Evolutionary conservation across 2,888 invertebrate species (phyloP).

Genomic region (Nymphalis urticae): DNA sequence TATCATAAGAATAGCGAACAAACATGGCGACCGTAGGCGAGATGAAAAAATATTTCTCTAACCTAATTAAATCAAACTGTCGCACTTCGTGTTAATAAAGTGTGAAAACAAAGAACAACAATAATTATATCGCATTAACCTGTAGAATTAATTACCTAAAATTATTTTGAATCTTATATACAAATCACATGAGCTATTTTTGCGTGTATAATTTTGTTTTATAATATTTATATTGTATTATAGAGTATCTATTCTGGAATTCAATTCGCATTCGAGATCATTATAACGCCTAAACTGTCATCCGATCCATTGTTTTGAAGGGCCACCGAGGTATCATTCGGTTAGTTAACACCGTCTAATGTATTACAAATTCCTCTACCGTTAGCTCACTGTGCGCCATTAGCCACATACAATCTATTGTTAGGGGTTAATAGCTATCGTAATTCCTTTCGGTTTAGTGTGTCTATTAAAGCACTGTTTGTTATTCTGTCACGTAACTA

Average conservation of each 20-base stretch:
- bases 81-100: neutral
- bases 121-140: neutral
- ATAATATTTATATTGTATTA: neutral
- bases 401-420: slow-evolving; percentile 26
- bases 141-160: neutral
- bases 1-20: slow-evolving; percentile 63
- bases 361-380: slow-evolving; percentile 29
- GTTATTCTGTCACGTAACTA: slow-evolving; percentile 15
- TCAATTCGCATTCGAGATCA: slow-evolving; percentile 51
- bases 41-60: slow-evolving; percentile 51
- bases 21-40: slow-evolving; percentile 45
- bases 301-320: slow-evolving; percentile 49
- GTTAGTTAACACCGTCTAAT: slow-evolving; percentile 19
- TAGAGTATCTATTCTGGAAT: slow-evolving; percentile 40
- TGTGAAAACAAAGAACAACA: neutral
- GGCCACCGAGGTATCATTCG: slow-evolving; percentile 12
- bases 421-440: slow-evolving; percentile 26
- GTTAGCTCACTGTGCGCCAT: slow-evolving; percentile 23
- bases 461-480: slow-evolving; percentile 22
- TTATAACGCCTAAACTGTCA: slow-evolving; percentile 58
- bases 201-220: neutral
- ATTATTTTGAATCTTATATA: neutral
- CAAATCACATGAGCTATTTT: neutral
- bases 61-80: slow-evolving; percentile 52
- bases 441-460: slow-evolving; percentile 12